Evolutionary conservation across 2,113 vertebrate species (phyloP).

Genomic region (Okapia johnstoni): DNA sequence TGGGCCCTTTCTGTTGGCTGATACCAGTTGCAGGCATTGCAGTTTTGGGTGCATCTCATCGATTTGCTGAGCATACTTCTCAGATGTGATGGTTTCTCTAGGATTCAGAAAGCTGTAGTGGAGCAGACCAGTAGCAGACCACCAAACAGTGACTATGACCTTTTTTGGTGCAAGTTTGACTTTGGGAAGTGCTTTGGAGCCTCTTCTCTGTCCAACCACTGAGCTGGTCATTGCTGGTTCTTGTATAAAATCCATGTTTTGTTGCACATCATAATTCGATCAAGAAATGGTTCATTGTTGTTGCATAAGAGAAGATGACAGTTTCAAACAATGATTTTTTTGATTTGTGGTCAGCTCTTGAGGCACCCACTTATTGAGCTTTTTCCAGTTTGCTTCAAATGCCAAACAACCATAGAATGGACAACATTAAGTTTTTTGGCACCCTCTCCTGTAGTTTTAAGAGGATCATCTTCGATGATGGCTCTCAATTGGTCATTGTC

Average conservation of each 20-base stretch:
- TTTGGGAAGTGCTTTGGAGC: not conserved
- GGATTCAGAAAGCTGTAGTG: not conserved
- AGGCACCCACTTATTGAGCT: not conserved
- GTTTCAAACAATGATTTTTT: not conserved
- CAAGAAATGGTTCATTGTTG: not conserved
- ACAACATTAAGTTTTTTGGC: not conserved
- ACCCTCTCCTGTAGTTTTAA: not conserved
- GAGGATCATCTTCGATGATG: not conserved
- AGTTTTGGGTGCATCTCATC: not conserved
- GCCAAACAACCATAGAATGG: not conserved
- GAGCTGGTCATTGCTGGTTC: not conserved
- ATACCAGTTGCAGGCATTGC: not conserved
- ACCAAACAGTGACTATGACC: not conserved
- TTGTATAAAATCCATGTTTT: not conserved
- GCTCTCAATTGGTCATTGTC: not conserved
- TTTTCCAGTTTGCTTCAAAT: not conserved
- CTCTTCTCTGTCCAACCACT: not conserved
- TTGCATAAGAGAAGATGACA: not conserved
- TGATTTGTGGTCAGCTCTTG: not conserved
- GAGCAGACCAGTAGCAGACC: not conserved
- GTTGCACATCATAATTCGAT: not conserved
- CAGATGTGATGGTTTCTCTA: not conserved
- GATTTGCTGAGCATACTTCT: not conserved
- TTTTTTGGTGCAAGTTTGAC: not conserved
- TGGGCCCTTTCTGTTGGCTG: not conserved